Base-by-base conservation (phyloP, 2,797 vertebrate genomes). In the Gallirallus australis region DNA sequence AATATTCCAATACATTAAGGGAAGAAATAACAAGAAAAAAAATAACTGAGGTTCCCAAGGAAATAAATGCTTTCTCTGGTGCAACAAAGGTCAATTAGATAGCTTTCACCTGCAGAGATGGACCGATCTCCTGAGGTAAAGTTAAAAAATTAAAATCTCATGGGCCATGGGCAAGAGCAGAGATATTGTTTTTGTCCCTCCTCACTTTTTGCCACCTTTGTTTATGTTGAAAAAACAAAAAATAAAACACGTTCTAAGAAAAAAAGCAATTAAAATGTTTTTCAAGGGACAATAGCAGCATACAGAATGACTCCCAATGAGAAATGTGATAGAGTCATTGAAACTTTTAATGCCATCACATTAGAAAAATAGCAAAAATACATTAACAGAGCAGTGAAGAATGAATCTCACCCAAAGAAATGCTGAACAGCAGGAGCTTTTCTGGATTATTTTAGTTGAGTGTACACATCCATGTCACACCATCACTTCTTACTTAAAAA, bases 401-500 rank as follows among this genome's bases (percentile, higher is more conserved):
- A 91, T 31, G 60, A 90, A 56, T 82, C 94, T 90, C 57, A 80
- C 81, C 88, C 86, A 85, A 90, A 91, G 78, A 85, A 89, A 82
- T 39, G 77, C 71, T 61, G 63, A 94, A 75, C 92, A 95, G 92
- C 14, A 0, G 91, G 78, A 93, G 91, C 30, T 89, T 83, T 95
- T 89, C 91, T 95, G 86, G 81, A 72, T 94, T 95, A 95, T 95
- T 97, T 96, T 76, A 94, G 86, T 65, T 48, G 81, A 93, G 89
- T 65, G 65, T 93, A 85, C 69, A 94, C 78, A 91, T 89, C 96
- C 83, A 95, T 93, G 96, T 95, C 94, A 96, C 92, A 95, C 91
- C 93, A 92, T 85, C 95, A 94, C 84, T 91, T 75, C 96, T 96
- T 96, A 95, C 96, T 96, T 96, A 92, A 95, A 95, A 97, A 87